Conservation (phyloP, 2,797 vertebrate species). For the Parauchenoglanis punctatus region DNA sequence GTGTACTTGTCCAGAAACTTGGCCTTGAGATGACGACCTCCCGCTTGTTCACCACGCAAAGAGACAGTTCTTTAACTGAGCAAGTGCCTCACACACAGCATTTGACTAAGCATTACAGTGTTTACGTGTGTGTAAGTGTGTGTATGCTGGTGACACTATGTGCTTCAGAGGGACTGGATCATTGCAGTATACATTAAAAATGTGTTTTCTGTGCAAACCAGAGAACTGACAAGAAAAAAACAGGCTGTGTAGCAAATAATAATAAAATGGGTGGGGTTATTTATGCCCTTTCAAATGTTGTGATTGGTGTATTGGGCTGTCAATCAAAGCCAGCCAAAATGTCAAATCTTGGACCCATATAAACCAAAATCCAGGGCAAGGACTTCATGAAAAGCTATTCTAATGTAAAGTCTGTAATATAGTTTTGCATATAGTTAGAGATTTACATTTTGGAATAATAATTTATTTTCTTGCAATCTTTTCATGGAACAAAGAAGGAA, state of each 20-base stretch:
- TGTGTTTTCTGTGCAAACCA: conserved; percentile 33
- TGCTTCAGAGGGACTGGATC: conserved; percentile 23
- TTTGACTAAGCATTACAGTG: conserved; percentile 27
- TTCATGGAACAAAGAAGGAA: conserved; percentile 27
- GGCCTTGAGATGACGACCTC: conserved; percentile 21
- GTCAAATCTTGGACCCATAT: conserved; percentile 39
- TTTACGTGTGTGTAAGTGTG: conserved; percentile 19
- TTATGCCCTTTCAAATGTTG: conserved; percentile 71
- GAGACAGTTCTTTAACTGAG: conserved; percentile 8
- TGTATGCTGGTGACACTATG: conserved; percentile 28
- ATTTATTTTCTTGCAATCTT: conserved; percentile 46
- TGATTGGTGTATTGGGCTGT: conserved; percentile 13
- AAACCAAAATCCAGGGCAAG: conserved; percentile 14
- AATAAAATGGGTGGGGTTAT: neutral
- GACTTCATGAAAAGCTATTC: conserved; percentile 34
- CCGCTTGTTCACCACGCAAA: neutral
- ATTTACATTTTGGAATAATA: conserved; percentile 52
- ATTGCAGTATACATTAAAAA: neutral
- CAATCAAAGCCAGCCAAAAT: conserved; percentile 26
- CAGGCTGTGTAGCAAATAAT: conserved; percentile 22
- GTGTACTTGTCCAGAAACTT: conserved; percentile 17
- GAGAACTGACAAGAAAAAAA: conserved; percentile 10
- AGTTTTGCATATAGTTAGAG: conserved; percentile 46
- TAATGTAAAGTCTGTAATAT: conserved; percentile 38
- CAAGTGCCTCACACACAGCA: conserved; percentile 32